These are phyloP conservation scores for Ammospiza caudacuta DNA, from an alignment of 2,113 vertebrate genomes.

Conservation along the genomic window DNA sequence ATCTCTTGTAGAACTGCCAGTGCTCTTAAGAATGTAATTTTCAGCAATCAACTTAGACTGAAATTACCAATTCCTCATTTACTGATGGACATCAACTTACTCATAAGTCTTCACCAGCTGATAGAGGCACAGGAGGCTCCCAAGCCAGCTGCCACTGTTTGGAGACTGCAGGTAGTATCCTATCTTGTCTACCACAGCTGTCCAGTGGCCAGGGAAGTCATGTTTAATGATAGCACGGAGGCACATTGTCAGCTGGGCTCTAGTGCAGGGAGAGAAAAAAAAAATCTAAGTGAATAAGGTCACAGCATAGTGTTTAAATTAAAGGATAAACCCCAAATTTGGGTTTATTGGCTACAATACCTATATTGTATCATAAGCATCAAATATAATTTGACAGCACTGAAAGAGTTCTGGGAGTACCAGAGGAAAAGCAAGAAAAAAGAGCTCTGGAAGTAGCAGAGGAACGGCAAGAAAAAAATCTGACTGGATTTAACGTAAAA, in stretches of 20 bases:
- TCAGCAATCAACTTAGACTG: neutral
- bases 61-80: neutral
- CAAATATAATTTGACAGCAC: neutral
- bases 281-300: neutral
- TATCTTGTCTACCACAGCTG: slow-evolving; percentile 91
- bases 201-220: slow-evolving; percentile 96
- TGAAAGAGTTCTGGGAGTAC: neutral
- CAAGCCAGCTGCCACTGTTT: slow-evolving; percentile 92
- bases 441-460: neutral
- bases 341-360: neutral
- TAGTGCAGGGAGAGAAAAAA: neutral
- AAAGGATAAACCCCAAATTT: neutral
- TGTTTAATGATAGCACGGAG: slow-evolving; percentile 94
- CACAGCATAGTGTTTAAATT: neutral
- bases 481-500: neutral
- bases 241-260: slow-evolving; percentile 94
- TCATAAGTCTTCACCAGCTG: slow-evolving; percentile 97
- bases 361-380: neutral
- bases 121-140: slow-evolving; percentile 92
- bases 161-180: slow-evolving; percentile 89
- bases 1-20: neutral
- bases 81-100: slow-evolving; percentile 80
- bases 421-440: neutral
- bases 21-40: neutral
- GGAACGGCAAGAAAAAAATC: neutral